Evolutionary conservation across 1,140 invertebrate species (phyloP).

Genomic region (Scaptomyza montana): DNA sequence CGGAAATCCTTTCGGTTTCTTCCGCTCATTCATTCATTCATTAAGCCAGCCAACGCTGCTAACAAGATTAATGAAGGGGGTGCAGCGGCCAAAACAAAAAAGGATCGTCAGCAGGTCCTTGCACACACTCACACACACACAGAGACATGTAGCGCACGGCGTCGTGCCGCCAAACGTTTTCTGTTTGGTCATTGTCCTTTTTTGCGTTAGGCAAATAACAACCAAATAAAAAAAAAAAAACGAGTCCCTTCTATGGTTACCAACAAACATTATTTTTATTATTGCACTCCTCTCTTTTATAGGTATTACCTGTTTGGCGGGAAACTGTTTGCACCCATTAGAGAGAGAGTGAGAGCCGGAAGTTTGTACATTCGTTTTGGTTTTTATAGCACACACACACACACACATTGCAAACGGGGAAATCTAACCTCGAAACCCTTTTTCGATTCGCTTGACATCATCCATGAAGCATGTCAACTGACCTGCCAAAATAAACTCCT

Average conservation of each 20-base stretch:
- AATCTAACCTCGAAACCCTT: constrained; percentile 39
- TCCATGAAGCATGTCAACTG: constrained; percentile 9
- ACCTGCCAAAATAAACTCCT: constrained; percentile 26
- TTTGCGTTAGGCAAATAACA: constrained; percentile 74
- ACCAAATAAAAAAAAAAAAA: no score
- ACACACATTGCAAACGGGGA: not conserved
- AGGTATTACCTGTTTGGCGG: constrained; percentile 18
- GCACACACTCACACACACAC: not conserved
- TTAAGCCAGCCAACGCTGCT: constrained; percentile 45
- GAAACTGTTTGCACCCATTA: constrained; percentile 4
- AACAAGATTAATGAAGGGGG: constrained; percentile 73
- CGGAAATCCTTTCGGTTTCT: constrained; percentile 81
- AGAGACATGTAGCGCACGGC: constrained; percentile 14
- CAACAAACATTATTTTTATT: constrained; percentile 26
- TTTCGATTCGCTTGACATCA: constrained; percentile 29
- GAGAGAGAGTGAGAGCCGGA: constrained; percentile 20
- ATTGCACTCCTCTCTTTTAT: constrained; percentile 12
- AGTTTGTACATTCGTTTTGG: constrained; percentile 47
- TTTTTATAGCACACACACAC: constrained; percentile 39
- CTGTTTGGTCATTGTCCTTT: constrained; percentile 76
- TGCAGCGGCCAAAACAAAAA: constrained; percentile 45
- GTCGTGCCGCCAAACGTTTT: constrained; percentile 45
- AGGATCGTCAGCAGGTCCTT: constrained; percentile 54
- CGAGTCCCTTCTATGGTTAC: constrained; percentile 42
- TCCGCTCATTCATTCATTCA: constrained; percentile 52